A percentile compares a stretch with the other conserved stretches of the same genome.
These are phyloP conservation scores for Hirundo rustica DNA, from an alignment of 2,797 vertebrate genomes.

Conservation along the genomic window DNA sequence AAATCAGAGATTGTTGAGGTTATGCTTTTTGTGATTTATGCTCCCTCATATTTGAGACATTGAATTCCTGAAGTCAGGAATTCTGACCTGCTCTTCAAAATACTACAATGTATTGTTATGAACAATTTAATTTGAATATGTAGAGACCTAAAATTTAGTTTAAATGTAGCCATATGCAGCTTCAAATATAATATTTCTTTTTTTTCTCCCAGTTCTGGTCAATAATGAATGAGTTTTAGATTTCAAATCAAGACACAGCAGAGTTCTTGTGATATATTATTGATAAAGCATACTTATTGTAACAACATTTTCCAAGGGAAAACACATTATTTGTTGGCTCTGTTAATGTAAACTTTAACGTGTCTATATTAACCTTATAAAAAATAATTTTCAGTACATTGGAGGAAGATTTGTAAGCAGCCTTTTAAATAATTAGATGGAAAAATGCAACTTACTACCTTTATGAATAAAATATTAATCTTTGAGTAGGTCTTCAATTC, in stretches of 20 bases:
- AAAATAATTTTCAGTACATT: background rate
- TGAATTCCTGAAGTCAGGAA: background rate
- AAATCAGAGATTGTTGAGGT: background rate
- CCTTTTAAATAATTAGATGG: background rate
- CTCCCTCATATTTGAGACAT: background rate
- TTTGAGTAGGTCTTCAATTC: background rate
- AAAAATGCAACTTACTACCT: conserved; percentile 4
- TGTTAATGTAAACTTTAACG: conserved; percentile 57
- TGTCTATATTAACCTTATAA: conserved; percentile 38
- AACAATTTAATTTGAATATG: conserved; percentile 36
- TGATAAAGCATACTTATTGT: conserved; percentile 68
- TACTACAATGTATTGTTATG: background rate
- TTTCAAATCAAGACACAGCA: conserved; percentile 68
- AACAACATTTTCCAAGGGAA: conserved; percentile 67
- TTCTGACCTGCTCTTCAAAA: background rate
- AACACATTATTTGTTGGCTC: conserved; percentile 67
- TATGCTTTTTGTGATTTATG: background rate
- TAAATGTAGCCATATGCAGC: conserved; percentile 39
- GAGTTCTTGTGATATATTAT: conserved; percentile 72
- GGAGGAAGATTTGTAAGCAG: background rate
- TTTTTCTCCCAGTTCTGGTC: conserved; percentile 48
- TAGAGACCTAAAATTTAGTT: conserved; percentile 28
- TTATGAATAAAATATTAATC: conserved; percentile 7
- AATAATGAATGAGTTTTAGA: conserved; percentile 77
- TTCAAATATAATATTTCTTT: conserved; percentile 57